Evolutionary conservation across 2,113 vertebrate genomes (phyloP).

Genomic region (Neopipo cinnamomea): DNA sequence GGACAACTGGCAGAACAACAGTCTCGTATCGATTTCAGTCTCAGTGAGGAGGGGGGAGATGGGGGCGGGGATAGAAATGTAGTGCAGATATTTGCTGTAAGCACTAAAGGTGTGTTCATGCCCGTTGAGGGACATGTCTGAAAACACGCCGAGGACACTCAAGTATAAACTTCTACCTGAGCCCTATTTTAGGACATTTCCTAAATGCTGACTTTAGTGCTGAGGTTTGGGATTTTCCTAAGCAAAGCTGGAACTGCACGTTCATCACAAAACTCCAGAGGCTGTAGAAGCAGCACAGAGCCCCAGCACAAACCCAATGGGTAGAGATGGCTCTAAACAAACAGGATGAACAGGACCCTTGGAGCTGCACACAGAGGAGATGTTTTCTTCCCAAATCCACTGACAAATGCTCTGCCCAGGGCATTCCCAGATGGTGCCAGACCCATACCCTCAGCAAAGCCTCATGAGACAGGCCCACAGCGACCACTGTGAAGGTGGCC

Average conservation of each 20-base stretch:
- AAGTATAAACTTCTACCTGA: not conserved
- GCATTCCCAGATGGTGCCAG: not conserved
- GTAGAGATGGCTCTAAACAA: not conserved
- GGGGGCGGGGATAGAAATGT: not conserved
- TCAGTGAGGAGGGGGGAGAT: not conserved
- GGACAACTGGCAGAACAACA: not conserved
- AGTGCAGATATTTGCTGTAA: not conserved
- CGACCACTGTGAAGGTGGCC: not conserved
- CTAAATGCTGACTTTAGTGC: not conserved
- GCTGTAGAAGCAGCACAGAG: rapidly evolving
- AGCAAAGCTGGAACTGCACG: not conserved
- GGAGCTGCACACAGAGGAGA: not conserved
- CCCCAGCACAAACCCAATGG: rapidly evolving
- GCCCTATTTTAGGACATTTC: not conserved
- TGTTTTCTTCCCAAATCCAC: not conserved
- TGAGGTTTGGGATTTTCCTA: not conserved
- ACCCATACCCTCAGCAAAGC: not conserved
- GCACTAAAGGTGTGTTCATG: not conserved
- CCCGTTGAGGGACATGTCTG: not conserved
- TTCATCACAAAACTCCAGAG: rapidly evolving
- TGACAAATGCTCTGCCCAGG: not conserved
- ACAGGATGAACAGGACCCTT: not conserved
- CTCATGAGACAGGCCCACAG: not conserved
- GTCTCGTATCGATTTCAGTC: rapidly evolving
- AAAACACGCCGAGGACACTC: not conserved